phyloP scores from a whole-genome alignment of 2,797 vertebrate species.

The Arctocebus calabarensis region DNA sequence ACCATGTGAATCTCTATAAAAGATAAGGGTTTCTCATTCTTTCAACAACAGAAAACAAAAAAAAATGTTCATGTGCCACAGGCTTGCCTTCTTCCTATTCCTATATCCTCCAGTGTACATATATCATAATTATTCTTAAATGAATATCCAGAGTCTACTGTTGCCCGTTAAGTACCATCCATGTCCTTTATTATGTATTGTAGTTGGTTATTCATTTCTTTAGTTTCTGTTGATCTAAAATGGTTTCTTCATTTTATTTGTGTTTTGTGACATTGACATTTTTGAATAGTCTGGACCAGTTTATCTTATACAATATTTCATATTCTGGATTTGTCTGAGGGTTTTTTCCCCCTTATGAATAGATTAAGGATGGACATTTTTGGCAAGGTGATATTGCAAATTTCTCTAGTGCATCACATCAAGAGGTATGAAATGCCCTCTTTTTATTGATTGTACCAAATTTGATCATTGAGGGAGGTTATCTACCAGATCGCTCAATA shows the following conservation, averaged over 20 bases:
- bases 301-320: conserved; percentile 15
- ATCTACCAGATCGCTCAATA: neutral
- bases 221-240: neutral
- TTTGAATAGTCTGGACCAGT: neutral
- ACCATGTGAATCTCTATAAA: neutral
- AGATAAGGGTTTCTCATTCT: neutral
- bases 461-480: neutral
- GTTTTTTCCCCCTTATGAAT: neutral
- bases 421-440: neutral
- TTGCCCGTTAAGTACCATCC: neutral
- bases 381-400: neutral
- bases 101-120: neutral
- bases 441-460: neutral
- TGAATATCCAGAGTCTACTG: neutral
- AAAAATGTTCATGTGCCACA: neutral
- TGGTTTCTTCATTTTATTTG: neutral
- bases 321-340: neutral
- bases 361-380: conserved; percentile 51
- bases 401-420: neutral
- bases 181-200: neutral
- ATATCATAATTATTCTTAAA: conserved; percentile 12
- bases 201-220: neutral
- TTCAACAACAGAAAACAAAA: neutral
- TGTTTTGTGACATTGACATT: neutral
- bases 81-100: neutral